A percentile compares a stretch with the other conserved stretches of the same genome.
phyloP scores from a whole-genome alignment of 2,113 vertebrate species.

The Calidris pygmaea region DNA sequence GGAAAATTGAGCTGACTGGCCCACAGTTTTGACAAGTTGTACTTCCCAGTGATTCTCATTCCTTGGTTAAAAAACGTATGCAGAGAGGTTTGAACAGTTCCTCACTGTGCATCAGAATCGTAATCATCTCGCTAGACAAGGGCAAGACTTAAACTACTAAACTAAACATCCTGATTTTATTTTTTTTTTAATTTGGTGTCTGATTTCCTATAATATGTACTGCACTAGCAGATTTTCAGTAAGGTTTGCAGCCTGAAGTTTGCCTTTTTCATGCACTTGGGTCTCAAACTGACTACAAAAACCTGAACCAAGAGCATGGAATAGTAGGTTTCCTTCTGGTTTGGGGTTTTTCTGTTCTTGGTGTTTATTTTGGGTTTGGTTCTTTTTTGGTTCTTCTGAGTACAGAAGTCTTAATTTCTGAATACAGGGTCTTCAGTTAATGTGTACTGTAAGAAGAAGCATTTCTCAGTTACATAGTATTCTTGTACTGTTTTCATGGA shows the following conservation, averaged over 20 bases:
- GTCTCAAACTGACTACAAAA: not conserved
- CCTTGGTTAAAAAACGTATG: not conserved
- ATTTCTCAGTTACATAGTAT: not conserved
- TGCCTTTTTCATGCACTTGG: accelerated
- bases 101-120: not conserved
- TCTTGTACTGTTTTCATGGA: not conserved
- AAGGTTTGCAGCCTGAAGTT: not conserved
- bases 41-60: not conserved
- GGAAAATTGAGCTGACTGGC: not conserved
- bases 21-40: not conserved
- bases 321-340: not conserved
- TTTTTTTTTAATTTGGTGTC: not conserved
- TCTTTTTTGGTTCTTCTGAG: not conserved
- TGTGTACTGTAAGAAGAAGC: not conserved
- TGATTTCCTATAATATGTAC: not conserved
- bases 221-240: not conserved
- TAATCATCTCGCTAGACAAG: not conserved
- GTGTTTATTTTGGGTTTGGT: not conserved
- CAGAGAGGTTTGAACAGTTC: not conserved
- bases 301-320: not conserved
- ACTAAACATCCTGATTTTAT: not conserved
- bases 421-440: not conserved
- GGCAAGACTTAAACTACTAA: not conserved
- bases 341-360: not conserved
- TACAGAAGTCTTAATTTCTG: not conserved